Base-by-base conservation (phyloP, 2,888 invertebrate genomes). In the Cheilosia scutellata region DNA sequence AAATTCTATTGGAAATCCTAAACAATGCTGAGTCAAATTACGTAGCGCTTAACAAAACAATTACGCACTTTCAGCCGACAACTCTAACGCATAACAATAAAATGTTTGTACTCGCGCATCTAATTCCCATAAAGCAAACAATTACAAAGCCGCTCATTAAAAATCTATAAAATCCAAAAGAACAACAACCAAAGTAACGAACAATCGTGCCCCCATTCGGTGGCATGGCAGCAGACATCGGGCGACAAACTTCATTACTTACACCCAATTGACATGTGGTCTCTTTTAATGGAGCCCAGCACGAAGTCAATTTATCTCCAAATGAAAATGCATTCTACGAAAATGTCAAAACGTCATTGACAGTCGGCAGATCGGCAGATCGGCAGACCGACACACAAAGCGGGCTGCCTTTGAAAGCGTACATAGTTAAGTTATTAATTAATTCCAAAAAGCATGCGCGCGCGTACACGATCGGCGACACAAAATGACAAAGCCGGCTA, bases 391-490 rank as follows among this genome's bases (percentile, higher is more conserved):
- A 37, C 13, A 25, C 25, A 31, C 9, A 20, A 47, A 47, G 31
- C 51, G 53, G 33, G 27, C 33, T 58, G 65, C 62, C 65, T 76
- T 82, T 55, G 31, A 49, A 11, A 11, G 27, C 27, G 49, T 57
- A 33, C 44, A 47, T 63, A 11, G 76, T 68, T 72, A 62, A 62
- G 62, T 62, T 62, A 68, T 78, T 83, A 83, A 83, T 72, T 78
- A 72, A 83, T 72, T 78, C 82, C 40, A 42, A 68, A 62, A 40
- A 42, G 66, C 82, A 77, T 82, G 71, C 71, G 70, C 77, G 63
- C 58, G 63, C 49, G 49, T 40, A 31, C 16, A 57, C 37, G n/a
- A 53, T 37, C 62, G 62, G 20, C 74, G 25, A 27, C 37, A 7
- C 37, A 5, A 16, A 33, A 27, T 27, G 31, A 77, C 66, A 66